These are phyloP conservation scores for Phymatocera aterrima DNA, from an alignment of 2,888 invertebrate species.

Conservation along the genomic window DNA sequence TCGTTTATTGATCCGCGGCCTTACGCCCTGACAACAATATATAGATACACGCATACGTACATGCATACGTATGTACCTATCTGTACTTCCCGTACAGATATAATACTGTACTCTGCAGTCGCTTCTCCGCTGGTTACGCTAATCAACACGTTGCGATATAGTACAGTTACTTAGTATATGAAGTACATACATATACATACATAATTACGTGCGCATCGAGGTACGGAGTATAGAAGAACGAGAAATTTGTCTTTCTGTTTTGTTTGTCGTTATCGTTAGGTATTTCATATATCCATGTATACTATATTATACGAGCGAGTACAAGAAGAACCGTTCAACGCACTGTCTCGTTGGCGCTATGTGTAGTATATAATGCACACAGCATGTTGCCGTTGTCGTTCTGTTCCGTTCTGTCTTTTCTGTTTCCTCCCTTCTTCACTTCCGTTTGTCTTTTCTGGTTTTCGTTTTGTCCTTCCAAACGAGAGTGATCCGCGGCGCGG, in stretches of 20 bases:
- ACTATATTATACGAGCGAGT: too few relatives aligned
- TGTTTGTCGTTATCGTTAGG: too few relatives aligned
- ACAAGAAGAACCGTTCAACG: constrained; percentile 9
- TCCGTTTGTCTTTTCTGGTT: neutral
- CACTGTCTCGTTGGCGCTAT: neutral
- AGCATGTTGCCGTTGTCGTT: neutral
- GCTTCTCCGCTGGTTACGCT: constrained; percentile 34
- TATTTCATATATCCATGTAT: too few relatives aligned
- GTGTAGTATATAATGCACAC: too few relatives aligned
- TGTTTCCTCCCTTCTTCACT: too few relatives aligned
- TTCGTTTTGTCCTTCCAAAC: neutral
- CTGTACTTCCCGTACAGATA: too few relatives aligned
- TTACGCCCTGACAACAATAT: constrained; percentile 35
- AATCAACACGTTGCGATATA: constrained; percentile 25
- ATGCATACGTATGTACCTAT: too few relatives aligned
- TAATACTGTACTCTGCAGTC: constrained; percentile 33
- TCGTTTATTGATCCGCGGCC: constrained; percentile 65
- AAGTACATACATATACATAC: neutral
- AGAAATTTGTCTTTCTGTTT: too few relatives aligned
- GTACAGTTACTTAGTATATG: constrained; percentile 10
- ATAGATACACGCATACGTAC: too few relatives aligned
- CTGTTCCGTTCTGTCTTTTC: neutral
- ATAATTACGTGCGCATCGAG: neutral
- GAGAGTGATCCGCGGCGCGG: constrained; percentile 24
- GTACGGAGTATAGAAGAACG: too few relatives aligned